Evolutionary conservation across 2,888 invertebrate species (phyloP).

Genomic region (Aphodius granarius): DNA sequence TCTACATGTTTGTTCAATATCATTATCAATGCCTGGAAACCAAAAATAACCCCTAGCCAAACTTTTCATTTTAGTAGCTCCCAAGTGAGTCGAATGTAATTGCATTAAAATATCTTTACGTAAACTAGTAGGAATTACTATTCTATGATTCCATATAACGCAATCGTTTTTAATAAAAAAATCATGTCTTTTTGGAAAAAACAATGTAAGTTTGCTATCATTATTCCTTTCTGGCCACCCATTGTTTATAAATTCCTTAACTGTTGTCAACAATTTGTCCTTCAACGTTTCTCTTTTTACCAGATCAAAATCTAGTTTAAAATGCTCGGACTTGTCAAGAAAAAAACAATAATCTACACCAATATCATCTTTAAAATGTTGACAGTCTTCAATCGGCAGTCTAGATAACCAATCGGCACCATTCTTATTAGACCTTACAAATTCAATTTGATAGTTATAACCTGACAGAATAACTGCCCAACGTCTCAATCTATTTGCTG

Average conservation of each 20-base stretch:
- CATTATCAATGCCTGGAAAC: conserved; percentile 17
- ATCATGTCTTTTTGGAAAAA: neutral
- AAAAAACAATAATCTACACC: neutral
- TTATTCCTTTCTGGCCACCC: neutral
- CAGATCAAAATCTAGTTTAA: neutral
- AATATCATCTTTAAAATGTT: neutral
- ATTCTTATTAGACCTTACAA: conserved; percentile 32
- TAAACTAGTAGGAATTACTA: conserved; percentile 14
- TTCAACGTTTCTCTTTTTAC: neutral
- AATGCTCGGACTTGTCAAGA: neutral
- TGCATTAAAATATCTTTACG: conserved; percentile 16
- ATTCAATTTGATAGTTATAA: conserved; percentile 31
- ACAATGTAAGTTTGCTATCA: neutral
- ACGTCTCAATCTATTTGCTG: conserved; percentile 36
- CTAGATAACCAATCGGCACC: conserved; percentile 36
- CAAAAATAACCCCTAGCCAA: conserved; percentile 21
- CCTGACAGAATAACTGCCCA: conserved; percentile 30
- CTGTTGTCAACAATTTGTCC: neutral
- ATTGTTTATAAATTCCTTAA: neutral
- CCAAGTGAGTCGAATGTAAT: conserved; percentile 21
- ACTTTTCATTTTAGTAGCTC: conserved; percentile 19
- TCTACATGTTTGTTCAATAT: conserved; percentile 21
- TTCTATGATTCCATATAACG: neutral
- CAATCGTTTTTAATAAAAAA: neutral
- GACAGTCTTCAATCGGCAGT: conserved; percentile 12